A percentile compares a stretch with the other conserved stretches of the same genome.
Conservation (phyloP, 2,113 vertebrate genomes). For the Cathartes aura region DNA sequence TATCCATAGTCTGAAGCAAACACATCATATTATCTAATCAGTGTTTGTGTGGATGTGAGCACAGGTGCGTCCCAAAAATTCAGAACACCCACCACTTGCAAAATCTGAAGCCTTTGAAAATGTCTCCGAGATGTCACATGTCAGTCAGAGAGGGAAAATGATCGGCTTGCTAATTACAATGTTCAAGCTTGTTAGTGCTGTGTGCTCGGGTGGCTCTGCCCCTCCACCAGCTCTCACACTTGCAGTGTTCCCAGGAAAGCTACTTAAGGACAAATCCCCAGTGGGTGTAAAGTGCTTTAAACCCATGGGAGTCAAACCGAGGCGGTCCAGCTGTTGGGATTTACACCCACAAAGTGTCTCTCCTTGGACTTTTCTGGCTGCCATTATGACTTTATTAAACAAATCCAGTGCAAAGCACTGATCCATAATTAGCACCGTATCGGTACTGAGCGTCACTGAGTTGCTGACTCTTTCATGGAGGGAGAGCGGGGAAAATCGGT, state of each 20-base stretch:
- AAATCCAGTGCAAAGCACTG: not conserved
- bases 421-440: not conserved
- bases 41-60: conserved; percentile 61
- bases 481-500: not conserved
- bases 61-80: conserved; percentile 63
- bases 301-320: not conserved
- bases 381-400: not conserved
- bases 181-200: conserved; percentile 46
- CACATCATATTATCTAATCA: not conserved
- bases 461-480: not conserved
- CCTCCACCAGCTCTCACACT: conserved; percentile 14
- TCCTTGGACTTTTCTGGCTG: not conserved
- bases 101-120: conserved; percentile 65
- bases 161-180: conserved; percentile 76
- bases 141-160: conserved; percentile 80
- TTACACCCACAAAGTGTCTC: not conserved
- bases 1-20: conserved; percentile 40
- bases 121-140: conserved; percentile 79
- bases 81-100: conserved; percentile 71
- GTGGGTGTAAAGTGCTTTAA: conserved; percentile 42
- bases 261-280: conserved; percentile 40
- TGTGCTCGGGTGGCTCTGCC: conserved; percentile 43
- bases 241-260: not conserved
- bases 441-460: not conserved
- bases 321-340: not conserved